These are phyloP conservation scores for Drosophila biarmipes DNA, from an alignment of 1,140 invertebrate genomes.

Conservation along the genomic window DNA sequence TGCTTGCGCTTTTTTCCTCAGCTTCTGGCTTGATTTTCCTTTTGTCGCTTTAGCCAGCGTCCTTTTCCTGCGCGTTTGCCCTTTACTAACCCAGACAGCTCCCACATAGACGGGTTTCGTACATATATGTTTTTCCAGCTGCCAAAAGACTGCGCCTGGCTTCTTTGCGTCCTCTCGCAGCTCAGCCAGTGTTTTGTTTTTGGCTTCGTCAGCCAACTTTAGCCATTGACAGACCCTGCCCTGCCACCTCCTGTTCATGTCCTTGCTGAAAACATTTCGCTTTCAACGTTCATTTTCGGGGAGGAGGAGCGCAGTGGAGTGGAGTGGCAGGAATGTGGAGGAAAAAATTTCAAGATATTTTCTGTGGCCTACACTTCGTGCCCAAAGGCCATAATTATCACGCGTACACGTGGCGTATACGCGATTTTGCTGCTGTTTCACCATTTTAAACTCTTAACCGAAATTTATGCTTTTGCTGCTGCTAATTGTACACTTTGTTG, in stretches of 20 bases:
- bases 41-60: conserved; percentile 21
- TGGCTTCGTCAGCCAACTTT: conserved; percentile 40
- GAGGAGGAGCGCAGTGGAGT: no score
- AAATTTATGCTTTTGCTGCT: conserved; percentile 69
- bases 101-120: neutral
- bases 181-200: conserved; percentile 35
- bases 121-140: conserved; percentile 26
- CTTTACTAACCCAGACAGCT: conserved; percentile 39
- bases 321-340: neutral
- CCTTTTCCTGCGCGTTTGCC: conserved; percentile 11
- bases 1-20: conserved; percentile 19
- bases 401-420: conserved; percentile 59
- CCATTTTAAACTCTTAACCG: conserved; percentile 52
- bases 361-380: conserved; percentile 46
- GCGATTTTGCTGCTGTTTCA: conserved; percentile 34
- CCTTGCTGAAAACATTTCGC: conserved; percentile 22
- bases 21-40: conserved; percentile 52
- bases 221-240: conserved; percentile 15
- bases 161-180: conserved; percentile 6
- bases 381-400: conserved; percentile 69
- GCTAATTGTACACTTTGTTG: conserved; percentile 69
- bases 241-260: conserved; percentile 10
- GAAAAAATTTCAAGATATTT: conserved; percentile 19
- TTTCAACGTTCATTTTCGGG: conserved; percentile 22
- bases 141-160: conserved; percentile 49